phyloP scores from a whole-genome alignment of 2,797 vertebrate genomes.

The Sebastes diaconus region DNA sequence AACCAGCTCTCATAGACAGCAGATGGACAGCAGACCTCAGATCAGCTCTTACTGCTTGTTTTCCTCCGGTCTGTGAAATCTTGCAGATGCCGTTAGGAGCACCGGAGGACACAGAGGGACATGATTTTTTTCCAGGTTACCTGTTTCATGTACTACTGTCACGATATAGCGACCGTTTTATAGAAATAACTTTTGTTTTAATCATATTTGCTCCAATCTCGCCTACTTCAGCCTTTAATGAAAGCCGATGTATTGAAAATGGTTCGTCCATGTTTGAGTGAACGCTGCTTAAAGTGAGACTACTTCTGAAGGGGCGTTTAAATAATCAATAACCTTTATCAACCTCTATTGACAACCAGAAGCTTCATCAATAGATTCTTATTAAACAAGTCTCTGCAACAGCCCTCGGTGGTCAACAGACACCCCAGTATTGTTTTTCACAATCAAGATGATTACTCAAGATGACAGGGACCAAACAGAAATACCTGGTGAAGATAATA shows the following conservation, averaged over 20 bases:
- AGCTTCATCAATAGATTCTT: background rate
- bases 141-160: too few species aligned
- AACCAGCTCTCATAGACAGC: too few species aligned
- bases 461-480: background rate
- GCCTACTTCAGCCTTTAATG: background rate
- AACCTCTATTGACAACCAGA: background rate
- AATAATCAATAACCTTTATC: constrained; percentile 7
- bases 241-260: background rate
- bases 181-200: too few species aligned
- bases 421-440: background rate
- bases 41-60: too few species aligned
- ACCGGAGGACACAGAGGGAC: too few species aligned
- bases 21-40: too few species aligned
- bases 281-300: background rate
- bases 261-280: background rate
- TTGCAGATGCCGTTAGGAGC: too few species aligned
- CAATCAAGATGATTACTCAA: background rate
- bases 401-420: background rate
- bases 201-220: too few species aligned
- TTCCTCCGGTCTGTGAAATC: too few species aligned
- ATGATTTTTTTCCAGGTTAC: too few species aligned
- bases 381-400: background rate
- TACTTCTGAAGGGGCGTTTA: background rate
- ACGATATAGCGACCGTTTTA: too few species aligned
- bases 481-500: background rate